Conservation (phyloP, 1,140 invertebrate species). For the Galendromus occidentalis region DNA sequence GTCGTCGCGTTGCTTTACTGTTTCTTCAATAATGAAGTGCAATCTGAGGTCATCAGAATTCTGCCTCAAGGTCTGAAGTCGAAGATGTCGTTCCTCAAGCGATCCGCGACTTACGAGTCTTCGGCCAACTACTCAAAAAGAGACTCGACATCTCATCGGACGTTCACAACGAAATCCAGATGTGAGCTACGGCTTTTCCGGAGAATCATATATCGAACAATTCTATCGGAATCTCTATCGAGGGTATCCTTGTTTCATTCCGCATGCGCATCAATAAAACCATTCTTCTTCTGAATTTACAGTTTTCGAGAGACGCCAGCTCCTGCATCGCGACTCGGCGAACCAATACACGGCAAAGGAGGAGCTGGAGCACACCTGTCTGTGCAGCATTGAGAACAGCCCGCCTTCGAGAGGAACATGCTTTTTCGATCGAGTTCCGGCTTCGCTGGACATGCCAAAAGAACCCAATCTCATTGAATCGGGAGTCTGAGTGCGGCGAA, state of each 20-base stretch:
- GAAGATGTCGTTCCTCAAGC: neutral
- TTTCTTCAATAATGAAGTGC: neutral
- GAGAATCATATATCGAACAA: too few relatives aligned
- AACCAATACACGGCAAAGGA: neutral
- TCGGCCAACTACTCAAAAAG: constrained; percentile 1
- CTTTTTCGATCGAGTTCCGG: too few relatives aligned
- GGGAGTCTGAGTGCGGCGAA: too few relatives aligned
- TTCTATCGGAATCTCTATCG: too few relatives aligned
- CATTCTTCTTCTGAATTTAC: neutral
- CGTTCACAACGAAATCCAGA: neutral
- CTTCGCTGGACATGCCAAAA: too few relatives aligned
- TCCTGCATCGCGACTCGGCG: neutral
- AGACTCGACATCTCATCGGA: neutral
- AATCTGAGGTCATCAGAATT: neutral
- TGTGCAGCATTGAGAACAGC: neutral
- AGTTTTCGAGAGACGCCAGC: neutral
- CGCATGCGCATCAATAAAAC: neutral
- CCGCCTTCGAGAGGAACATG: neutral
- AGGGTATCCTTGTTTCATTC: neutral
- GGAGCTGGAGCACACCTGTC: constrained; percentile 6
- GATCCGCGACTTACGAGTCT: neutral
- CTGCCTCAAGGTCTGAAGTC: neutral
- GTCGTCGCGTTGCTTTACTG: neutral
- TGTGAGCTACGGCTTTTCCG: neutral
- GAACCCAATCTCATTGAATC: too few relatives aligned